Conservation (phyloP, 2,888 invertebrate genomes). For the Eristalis intricaria region DNA sequence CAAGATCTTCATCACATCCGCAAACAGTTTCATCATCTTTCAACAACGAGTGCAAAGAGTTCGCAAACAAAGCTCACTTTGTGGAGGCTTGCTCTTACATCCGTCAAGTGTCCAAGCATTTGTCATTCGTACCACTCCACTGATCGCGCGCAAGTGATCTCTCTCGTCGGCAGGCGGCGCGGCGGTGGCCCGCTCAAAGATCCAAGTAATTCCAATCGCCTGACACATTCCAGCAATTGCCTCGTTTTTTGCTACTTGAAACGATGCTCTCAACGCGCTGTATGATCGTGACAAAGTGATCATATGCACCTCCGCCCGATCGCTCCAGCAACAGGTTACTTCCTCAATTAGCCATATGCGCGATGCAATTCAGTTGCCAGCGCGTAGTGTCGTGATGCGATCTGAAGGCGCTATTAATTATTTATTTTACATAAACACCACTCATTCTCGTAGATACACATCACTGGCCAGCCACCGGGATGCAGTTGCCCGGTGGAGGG, state of each 20-base stretch:
- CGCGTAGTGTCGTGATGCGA: slow-evolving; percentile 17
- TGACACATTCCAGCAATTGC: slow-evolving; percentile 17
- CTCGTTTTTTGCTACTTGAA: not conserved
- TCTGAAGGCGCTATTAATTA: slow-evolving; percentile 45
- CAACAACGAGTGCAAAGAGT: not conserved
- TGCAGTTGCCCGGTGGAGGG: not conserved
- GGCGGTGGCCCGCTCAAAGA: not conserved
- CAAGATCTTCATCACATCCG: not conserved
- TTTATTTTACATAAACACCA: slow-evolving; percentile 33
- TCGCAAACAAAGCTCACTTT: not conserved
- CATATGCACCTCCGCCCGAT: not conserved
- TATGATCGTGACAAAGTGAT: slow-evolving; percentile 21
- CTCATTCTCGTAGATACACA: not conserved
- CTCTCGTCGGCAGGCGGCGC: not conserved
- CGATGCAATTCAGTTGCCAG: slow-evolving; percentile 39
- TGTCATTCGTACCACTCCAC: not conserved
- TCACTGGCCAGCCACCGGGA: not conserved
- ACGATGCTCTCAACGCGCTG: not conserved
- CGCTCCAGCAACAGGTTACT: slow-evolving; percentile 48
- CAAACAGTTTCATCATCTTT: not conserved
- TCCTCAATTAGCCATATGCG: slow-evolving; percentile 56
- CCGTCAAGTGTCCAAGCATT: slow-evolving; percentile 9
- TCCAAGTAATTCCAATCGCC: not conserved
- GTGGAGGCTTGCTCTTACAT: slow-evolving; percentile 5
- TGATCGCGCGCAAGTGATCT: slow-evolving; percentile 5